These are phyloP conservation scores for Sthenelais limicola DNA, from an alignment of 2,888 invertebrate genomes.

Conservation along the genomic window DNA sequence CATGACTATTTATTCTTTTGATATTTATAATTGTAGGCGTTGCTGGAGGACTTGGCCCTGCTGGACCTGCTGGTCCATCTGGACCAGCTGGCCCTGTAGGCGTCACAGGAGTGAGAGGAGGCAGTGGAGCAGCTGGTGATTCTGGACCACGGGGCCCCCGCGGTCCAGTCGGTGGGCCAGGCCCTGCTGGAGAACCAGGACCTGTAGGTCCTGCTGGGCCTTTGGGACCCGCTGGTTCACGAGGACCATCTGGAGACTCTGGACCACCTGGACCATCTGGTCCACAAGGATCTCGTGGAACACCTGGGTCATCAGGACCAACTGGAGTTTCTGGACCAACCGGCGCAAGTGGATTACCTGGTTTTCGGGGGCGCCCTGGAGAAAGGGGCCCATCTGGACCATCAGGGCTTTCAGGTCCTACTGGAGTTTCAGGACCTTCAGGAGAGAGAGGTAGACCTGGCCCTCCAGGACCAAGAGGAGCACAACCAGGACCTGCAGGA, in stretches of 20 bases:
- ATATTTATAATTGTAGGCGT: conserved; percentile 29
- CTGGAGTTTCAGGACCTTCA: conserved; percentile 34
- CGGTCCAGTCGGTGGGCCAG: conserved; percentile 35
- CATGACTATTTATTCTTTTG: too few species aligned
- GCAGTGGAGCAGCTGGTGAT: conserved; percentile 27
- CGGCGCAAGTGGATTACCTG: conserved; percentile 37
- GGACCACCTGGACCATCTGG: conserved; percentile 28
- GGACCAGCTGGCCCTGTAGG: conserved; percentile 33
- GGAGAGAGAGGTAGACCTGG: conserved; percentile 41
- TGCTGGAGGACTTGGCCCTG: conserved; percentile 44
- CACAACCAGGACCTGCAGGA: conserved; percentile 28
- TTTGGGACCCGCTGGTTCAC: conserved; percentile 30
- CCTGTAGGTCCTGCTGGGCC: conserved; percentile 33
- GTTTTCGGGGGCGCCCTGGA: conserved; percentile 22
- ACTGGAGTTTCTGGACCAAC: conserved; percentile 10
- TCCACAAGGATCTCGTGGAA: conserved; percentile 31
- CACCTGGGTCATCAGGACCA: conserved; percentile 19
- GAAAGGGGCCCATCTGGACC: conserved; percentile 35
- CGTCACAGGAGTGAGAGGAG: conserved; percentile 31
- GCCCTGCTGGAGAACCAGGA: conserved; percentile 34
- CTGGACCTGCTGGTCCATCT: conserved; percentile 34
- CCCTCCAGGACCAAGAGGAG: conserved; percentile 28
- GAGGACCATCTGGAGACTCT: conserved; percentile 41
- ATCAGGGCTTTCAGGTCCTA: too few species aligned
- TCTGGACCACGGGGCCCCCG: conserved; percentile 43